Evolutionary conservation across 2,113 vertebrate genomes (phyloP).

Genomic region (Ifrita kowaldi): DNA sequence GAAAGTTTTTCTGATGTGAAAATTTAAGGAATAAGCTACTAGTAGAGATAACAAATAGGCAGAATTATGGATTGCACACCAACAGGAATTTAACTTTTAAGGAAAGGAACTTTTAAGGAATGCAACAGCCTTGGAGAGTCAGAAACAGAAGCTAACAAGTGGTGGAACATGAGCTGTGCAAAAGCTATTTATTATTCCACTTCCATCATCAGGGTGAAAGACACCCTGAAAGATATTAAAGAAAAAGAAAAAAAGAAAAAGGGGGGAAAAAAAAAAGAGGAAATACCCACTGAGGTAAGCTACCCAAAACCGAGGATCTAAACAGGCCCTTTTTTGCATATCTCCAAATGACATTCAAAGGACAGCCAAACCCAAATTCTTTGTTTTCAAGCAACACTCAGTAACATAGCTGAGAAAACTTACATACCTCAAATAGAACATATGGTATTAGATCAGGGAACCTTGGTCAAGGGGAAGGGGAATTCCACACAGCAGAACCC

Average conservation of each 20-base stretch:
- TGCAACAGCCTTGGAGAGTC: slow-evolving; percentile 9
- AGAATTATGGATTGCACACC: neutral
- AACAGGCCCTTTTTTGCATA: neutral
- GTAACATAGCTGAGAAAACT: neutral
- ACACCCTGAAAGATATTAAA: neutral
- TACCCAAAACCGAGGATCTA: neutral
- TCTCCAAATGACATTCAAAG: neutral
- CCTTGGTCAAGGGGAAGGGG: neutral
- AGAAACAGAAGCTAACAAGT: slow-evolving; percentile 32
- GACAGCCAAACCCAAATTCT: neutral
- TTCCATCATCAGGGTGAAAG: neutral
- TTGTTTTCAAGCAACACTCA: neutral
- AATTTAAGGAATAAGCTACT: neutral
- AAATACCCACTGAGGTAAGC: neutral
- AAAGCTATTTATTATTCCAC: slow-evolving; percentile 10
- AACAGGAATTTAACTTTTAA: slow-evolving; percentile 61
- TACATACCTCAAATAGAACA: rapidly evolving
- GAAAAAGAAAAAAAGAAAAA: neutral
- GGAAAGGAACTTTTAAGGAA: slow-evolving; percentile 56
- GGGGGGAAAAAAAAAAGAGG: rapidly evolving
- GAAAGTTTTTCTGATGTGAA: neutral
- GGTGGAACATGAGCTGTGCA: neutral
- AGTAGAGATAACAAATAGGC: neutral
- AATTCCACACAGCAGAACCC: neutral
- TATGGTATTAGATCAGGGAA: neutral